Evolutionary conservation across 2,888 invertebrate genomes (phyloP).

Genomic region (Chydorus sphaericus): DNA sequence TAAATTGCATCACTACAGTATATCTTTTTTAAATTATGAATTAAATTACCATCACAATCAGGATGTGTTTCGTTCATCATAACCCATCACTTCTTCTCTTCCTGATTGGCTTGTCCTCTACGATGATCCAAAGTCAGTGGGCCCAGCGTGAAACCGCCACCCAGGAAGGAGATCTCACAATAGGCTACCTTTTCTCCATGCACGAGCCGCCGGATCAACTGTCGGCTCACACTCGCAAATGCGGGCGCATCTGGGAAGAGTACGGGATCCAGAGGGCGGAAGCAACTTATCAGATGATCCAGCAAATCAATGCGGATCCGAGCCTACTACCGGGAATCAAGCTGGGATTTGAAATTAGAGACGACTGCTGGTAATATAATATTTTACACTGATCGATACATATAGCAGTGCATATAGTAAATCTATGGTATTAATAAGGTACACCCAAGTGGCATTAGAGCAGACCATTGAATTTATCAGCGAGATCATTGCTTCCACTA

Average conservation of each 20-base stretch:
- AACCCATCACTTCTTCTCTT: too few species aligned
- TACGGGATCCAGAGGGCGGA: conserved; percentile 61
- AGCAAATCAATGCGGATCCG: conserved; percentile 31
- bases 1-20: too few species aligned
- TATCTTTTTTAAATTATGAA: too few species aligned
- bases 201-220: conserved; percentile 35
- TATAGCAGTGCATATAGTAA: too few species aligned
- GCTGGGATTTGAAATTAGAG: conserved; percentile 56
- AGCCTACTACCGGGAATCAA: conserved; percentile 34
- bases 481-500: conserved; percentile 41
- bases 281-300: conserved; percentile 38
- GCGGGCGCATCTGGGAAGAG: conserved; percentile 48
- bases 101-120: too few species aligned
- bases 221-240: conserved; percentile 31
- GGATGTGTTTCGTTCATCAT: too few species aligned
- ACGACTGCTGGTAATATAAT: conserved; percentile 76
- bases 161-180: conserved; percentile 39
- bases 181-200: conserved; percentile 40
- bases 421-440: too few species aligned
- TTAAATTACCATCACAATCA: too few species aligned
- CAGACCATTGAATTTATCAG: conserved; percentile 60
- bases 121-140: too few species aligned
- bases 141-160: conserved; percentile 29
- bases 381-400: too few species aligned
- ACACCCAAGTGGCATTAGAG: conserved; percentile 59